A percentile compares a stretch with the other conserved stretches of the same genome.
phyloP scores from a whole-genome alignment of 2,113 vertebrate genomes.

The Ageneiosus marmoratus region DNA sequence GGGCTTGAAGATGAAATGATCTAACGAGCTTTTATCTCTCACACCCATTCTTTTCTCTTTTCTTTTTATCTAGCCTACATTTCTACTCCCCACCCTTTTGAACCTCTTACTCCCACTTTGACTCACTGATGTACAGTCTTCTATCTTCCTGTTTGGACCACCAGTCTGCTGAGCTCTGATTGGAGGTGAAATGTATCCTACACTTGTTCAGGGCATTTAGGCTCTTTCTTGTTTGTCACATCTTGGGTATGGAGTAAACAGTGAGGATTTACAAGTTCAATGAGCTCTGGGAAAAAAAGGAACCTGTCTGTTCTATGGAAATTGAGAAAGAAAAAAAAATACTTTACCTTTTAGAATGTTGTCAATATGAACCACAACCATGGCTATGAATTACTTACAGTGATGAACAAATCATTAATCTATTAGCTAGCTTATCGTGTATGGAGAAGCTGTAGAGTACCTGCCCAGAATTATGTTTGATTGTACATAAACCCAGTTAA shows the following conservation, averaged over 20 bases:
- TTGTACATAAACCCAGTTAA: background rate
- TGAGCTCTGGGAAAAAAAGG: slow-evolving; percentile 26
- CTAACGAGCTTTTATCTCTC: slow-evolving; percentile 24
- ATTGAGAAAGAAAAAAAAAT: background rate
- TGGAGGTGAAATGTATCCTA: background rate
- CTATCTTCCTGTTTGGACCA: background rate
- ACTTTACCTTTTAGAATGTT: slow-evolving; percentile 3
- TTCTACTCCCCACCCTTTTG: background rate
- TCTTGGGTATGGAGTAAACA: background rate
- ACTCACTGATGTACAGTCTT: background rate
- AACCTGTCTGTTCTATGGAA: background rate
- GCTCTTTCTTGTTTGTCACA: background rate
- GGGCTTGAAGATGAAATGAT: slow-evolving; percentile 19
- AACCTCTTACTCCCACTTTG: background rate
- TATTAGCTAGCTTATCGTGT: background rate
- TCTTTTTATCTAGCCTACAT: background rate
- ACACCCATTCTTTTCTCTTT: background rate
- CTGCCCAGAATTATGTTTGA: background rate
- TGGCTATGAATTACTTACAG: background rate
- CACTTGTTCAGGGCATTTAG: background rate
- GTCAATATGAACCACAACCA: background rate
- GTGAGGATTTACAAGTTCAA: background rate
- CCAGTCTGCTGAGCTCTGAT: background rate
- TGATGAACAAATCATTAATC: background rate
- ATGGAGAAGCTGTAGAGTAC: background rate